Base-by-base conservation (phyloP, 2,113 vertebrate genomes). In the Cololabis saira region DNA sequence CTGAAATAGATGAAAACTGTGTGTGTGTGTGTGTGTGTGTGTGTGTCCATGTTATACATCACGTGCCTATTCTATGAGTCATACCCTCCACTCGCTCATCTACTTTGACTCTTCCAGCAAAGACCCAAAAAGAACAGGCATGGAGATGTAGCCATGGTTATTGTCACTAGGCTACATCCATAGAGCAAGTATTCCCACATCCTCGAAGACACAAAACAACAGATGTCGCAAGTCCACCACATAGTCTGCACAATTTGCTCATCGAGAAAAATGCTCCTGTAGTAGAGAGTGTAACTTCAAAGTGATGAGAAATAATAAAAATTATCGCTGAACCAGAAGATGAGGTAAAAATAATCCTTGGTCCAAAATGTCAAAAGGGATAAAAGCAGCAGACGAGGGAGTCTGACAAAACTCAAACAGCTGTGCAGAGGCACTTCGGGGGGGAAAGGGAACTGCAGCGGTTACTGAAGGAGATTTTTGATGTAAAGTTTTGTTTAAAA, bases 121-220 rank as follows among this genome's bases (percentile, higher is more conserved):
- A 54, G 74, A 15, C 33, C 33, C 33, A 37, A 37, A 60, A 60
- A 71, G 60, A 81, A 67, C 45, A 84, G 74, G 81, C 70, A 53
- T 11, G 47, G 76, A 72, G 80, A 81, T 76, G 77, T 50, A 81
- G 67, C 71, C 80, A 78, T 81, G 81, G 81, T 62, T 81, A 76
- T 22, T 74, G 79, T 83, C 79, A 80, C 72, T 27, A 60, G 53
- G 74, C 64, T 45, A 49, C 55, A 74, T 19, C 40, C 54, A 4
- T 50, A 54, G 33, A 70, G 24, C n/a, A 69, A 71, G 18, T 24
- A 59, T 50, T 48, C 65, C 45, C 70, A 76, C 30, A 65, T 33
- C 55, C 42, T 48, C 6, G 52, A 21, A 61, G 19, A 62, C 19
- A 24, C 27, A 59, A 73, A 61, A 77, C 52, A 81, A 61, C 47